These are phyloP conservation scores for Pterostichus niger DNA, from an alignment of 2,888 invertebrate species.

Conservation along the genomic window DNA sequence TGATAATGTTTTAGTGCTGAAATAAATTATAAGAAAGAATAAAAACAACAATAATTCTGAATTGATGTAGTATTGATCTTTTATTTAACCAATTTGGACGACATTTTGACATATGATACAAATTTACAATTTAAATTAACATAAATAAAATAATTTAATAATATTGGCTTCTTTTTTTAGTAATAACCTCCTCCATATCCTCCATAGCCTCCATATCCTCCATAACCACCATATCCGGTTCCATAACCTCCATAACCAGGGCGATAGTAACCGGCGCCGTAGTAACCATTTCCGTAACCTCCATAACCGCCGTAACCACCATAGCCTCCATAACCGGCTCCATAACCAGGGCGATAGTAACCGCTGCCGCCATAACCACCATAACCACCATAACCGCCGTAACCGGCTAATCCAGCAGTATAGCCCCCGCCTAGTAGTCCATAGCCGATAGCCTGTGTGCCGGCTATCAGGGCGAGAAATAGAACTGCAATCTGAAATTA, in stretches of 20 bases:
- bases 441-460: constrained; percentile 68
- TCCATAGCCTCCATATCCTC: constrained; percentile 57
- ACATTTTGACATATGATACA: neutral
- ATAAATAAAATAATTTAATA: neutral
- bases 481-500: constrained; percentile 68
- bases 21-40: no score
- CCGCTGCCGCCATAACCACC: constrained; percentile 31
- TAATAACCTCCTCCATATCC: constrained; percentile 45
- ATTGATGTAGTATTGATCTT: no score
- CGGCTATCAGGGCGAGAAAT: constrained; percentile 31
- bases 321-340: constrained; percentile 41
- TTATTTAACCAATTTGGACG: neutral
- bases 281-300: constrained; percentile 57
- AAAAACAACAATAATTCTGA: no score
- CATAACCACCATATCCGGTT: constrained; percentile 42
- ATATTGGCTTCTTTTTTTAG: constrained; percentile 15
- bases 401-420: neutral
- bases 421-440: constrained; percentile 62
- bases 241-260: constrained; percentile 21
- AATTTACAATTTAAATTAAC: neutral
- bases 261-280: neutral
- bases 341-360: constrained; percentile 22
- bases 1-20: no score
- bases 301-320: constrained; percentile 58
- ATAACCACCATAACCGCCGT: constrained; percentile 40